Evolutionary conservation across 1,140 invertebrate genomes (phyloP).

Genomic region (Bombus waltoni): DNA sequence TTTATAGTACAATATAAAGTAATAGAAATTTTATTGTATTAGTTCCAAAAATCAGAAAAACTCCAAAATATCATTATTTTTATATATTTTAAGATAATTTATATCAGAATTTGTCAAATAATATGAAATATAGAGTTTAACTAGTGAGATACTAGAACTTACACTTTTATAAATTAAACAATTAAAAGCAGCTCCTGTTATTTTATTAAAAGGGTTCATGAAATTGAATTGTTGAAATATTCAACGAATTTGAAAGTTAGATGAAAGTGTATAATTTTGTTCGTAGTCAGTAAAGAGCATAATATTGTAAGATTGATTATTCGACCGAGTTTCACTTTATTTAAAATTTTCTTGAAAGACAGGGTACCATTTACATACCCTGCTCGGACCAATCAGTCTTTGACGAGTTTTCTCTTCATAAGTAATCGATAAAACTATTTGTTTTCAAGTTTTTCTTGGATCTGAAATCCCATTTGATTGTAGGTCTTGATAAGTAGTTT

Average conservation of each 20-base stretch:
- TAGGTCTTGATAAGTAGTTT: background rate
- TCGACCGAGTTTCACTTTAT: conserved; percentile 41
- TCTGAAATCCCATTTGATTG: background rate
- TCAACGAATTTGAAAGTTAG: background rate
- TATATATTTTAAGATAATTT: conserved; percentile 32
- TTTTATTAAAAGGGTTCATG: background rate
- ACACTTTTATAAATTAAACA: conserved; percentile 20
- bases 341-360: conserved; percentile 23
- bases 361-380: conserved; percentile 53
- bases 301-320: conserved; percentile 41
- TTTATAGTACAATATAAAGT: background rate
- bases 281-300: conserved; percentile 24
- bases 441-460: background rate
- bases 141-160: background rate
- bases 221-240: background rate
- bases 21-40: background rate
- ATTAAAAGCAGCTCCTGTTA: background rate
- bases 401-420: conserved; percentile 8
- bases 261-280: conserved; percentile 26
- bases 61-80: conserved; percentile 32
- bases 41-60: conserved; percentile 25
- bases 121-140: background rate
- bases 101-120: conserved; percentile 16
- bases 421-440: background rate
- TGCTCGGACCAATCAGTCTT: conserved; percentile 27